Evolutionary conservation across 2,797 vertebrate species (phyloP).

Genomic region (Lacerta viridis): DNA sequence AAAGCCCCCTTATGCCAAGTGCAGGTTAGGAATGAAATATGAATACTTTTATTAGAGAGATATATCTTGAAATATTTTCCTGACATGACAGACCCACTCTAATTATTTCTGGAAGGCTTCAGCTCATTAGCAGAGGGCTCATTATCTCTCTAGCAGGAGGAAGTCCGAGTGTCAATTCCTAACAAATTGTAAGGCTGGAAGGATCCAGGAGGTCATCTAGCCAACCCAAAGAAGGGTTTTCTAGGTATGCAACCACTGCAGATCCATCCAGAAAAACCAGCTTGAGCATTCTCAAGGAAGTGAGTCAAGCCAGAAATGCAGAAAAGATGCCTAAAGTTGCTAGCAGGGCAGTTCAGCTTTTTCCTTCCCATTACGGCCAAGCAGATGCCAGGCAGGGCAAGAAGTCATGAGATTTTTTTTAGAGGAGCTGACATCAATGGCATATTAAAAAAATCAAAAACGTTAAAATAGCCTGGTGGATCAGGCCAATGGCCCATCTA

Average conservation of each 20-base stretch:
- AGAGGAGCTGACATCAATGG: neutral
- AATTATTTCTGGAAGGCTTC: conserved; percentile 66
- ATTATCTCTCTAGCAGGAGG: neutral
- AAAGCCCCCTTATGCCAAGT: conserved; percentile 42
- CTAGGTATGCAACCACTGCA: neutral
- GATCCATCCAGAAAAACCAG: too few species aligned
- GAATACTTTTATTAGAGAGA: conserved; percentile 25
- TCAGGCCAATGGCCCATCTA: too few species aligned
- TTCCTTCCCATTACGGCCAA: neutral
- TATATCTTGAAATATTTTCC: conserved; percentile 26
- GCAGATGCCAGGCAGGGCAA: too few species aligned
- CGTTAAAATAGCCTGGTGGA: too few species aligned
- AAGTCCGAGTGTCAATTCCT: neutral
- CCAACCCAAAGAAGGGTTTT: neutral
- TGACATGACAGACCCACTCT: conserved; percentile 26
- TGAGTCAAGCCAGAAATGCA: neutral
- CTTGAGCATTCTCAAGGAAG: neutral
- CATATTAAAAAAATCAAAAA: neutral
- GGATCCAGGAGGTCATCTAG: neutral
- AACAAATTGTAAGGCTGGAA: neutral
- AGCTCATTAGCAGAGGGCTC: conserved; percentile 52
- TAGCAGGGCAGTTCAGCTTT: neutral
- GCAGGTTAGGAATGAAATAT: conserved; percentile 38
- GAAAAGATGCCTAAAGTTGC: neutral
- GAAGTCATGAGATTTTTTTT: neutral